Evolutionary conservation across 2,113 vertebrate genomes (phyloP).

Genomic region (Trochalopteron elliotii): DNA sequence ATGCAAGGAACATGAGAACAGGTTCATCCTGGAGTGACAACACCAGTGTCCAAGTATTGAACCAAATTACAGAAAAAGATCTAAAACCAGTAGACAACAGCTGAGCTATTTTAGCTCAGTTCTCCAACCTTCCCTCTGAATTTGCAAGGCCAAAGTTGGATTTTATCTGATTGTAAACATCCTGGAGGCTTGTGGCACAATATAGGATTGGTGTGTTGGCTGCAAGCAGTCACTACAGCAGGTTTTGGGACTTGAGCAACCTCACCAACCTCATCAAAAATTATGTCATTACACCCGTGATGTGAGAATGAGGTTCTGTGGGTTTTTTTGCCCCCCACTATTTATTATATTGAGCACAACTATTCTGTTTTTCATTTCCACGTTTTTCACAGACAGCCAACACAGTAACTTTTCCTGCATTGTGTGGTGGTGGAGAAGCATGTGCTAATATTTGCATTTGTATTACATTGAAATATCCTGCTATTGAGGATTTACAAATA

Average conservation of each 20-base stretch:
- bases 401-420: not conserved
- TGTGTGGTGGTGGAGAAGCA: not conserved
- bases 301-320: not conserved
- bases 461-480: not conserved
- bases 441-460: slow-evolving; percentile 2
- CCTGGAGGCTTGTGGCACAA: not conserved
- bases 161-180: not conserved
- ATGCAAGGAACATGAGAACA: not conserved
- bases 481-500: not conserved
- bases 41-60: not conserved
- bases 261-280: not conserved
- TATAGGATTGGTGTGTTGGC: not conserved
- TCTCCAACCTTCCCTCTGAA: not conserved
- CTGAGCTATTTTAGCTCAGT: not conserved
- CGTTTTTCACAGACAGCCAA: not conserved
- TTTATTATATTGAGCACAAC: not conserved
- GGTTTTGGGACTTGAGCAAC: not conserved
- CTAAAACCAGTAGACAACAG: not conserved
- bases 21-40: not conserved
- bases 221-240: not conserved
- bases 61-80: not conserved
- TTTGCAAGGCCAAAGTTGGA: not conserved
- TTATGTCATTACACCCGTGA: not conserved
- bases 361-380: not conserved
- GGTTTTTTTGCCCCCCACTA: accelerated